phyloP scores from a whole-genome alignment of 2,113 vertebrate species.

The Entomyzon cyanotis region DNA sequence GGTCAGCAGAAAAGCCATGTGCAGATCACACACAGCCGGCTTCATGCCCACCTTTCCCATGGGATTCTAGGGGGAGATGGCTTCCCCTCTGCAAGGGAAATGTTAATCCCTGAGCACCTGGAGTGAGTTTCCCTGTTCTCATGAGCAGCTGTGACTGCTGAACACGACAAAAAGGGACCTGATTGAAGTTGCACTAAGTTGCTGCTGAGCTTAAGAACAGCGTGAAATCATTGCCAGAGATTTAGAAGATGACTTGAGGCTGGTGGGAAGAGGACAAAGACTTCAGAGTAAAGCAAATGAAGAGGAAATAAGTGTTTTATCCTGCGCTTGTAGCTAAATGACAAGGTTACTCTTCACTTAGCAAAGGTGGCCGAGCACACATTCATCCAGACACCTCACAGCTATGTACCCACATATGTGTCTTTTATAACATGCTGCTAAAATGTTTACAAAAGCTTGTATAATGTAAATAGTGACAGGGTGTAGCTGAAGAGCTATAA shows the following conservation, averaged over 20 bases:
- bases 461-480: conserved; percentile 32
- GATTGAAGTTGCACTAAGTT: neutral
- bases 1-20: neutral
- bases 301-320: neutral
- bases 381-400: conserved; percentile 10
- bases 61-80: neutral
- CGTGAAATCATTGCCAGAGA: neutral
- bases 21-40: neutral
- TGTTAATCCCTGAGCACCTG: neutral
- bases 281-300: neutral
- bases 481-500: conserved; percentile 56
- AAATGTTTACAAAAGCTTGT: conserved; percentile 65
- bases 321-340: neutral
- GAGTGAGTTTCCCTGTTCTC: neutral
- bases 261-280: neutral
- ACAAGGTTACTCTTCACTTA: neutral
- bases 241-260: neutral
- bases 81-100: neutral
- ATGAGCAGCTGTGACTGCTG: rapidly evolving
- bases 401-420: neutral
- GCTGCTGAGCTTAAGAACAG: neutral
- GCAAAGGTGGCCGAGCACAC: neutral
- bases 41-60: neutral
- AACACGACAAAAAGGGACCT: neutral
- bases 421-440: conserved; percentile 53